phyloP scores from a whole-genome alignment of 2,888 invertebrate genomes.

The Dioctria rufipes region DNA sequence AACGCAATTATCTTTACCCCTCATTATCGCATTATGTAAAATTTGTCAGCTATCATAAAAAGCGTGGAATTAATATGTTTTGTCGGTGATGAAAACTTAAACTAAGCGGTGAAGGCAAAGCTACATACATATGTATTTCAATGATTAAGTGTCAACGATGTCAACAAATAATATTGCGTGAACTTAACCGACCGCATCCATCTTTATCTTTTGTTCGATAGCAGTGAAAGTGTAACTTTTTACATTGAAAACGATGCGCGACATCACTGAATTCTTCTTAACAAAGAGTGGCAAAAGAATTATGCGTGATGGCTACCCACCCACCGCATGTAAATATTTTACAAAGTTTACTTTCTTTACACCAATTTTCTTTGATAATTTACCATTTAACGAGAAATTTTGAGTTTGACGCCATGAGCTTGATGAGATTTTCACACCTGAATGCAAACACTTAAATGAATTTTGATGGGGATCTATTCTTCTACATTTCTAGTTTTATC shows the following conservation, averaged over 20 bases:
- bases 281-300: background rate
- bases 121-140: too few species aligned
- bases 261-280: background rate
- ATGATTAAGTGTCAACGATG: background rate
- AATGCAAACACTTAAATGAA: background rate
- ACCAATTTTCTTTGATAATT: slow-evolving; percentile 37
- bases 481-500: too few species aligned
- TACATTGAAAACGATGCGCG: background rate
- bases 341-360: slow-evolving; percentile 51
- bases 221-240: slow-evolving; percentile 48
- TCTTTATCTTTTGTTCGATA: slow-evolving; percentile 8
- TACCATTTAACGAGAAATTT: background rate
- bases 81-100: too few species aligned
- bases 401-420: background rate
- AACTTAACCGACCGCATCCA: slow-evolving; percentile 32
- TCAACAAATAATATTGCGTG: slow-evolving; percentile 5
- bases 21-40: too few species aligned
- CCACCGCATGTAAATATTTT: slow-evolving; percentile 51
- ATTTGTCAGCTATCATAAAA: too few species aligned
- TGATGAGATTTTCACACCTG: slow-evolving; percentile 12
- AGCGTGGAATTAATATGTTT: too few species aligned
- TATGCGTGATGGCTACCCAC: slow-evolving; percentile 5
- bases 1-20: too few species aligned
- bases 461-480: background rate
- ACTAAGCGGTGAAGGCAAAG: too few species aligned